These are phyloP conservation scores for Hirundo rustica DNA, from an alignment of 2,797 vertebrate genomes.

Conservation along the genomic window DNA sequence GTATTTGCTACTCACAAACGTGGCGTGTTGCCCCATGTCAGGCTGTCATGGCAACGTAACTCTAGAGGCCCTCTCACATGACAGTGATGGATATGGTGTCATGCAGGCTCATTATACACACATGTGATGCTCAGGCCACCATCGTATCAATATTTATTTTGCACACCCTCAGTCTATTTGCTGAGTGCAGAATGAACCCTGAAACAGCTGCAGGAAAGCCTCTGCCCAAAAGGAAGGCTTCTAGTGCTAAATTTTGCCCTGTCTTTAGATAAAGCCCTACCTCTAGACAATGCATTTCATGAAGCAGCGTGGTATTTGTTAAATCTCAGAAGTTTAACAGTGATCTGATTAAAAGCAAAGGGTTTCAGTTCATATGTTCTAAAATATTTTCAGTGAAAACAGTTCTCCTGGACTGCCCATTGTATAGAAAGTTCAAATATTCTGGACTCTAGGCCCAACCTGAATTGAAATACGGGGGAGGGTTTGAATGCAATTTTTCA, in stretches of 20 bases:
- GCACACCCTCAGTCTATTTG: background rate
- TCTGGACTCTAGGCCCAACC: background rate
- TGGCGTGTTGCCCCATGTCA: background rate
- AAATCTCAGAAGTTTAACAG: background rate
- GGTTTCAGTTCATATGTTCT: background rate
- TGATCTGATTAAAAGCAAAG: background rate
- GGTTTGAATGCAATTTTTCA: background rate
- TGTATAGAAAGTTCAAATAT: background rate
- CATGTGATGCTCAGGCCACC: background rate
- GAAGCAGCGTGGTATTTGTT: background rate
- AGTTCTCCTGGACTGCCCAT: background rate
- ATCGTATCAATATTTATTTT: background rate
- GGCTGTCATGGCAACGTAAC: slow-evolving; percentile 34
- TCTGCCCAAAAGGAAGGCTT: background rate
- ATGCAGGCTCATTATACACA: background rate
- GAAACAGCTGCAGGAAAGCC: background rate
- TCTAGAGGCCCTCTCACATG: slow-evolving; percentile 58
- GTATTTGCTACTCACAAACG: background rate
- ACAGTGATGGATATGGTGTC: slow-evolving; percentile 19
- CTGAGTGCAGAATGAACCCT: background rate
- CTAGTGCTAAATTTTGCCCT: background rate
- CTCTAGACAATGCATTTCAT: background rate
- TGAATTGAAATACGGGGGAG: background rate
- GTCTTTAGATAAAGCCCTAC: background rate
- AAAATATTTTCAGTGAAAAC: background rate